phyloP scores from a whole-genome alignment of 2,797 vertebrate species.

The Labeo calbasu region DNA sequence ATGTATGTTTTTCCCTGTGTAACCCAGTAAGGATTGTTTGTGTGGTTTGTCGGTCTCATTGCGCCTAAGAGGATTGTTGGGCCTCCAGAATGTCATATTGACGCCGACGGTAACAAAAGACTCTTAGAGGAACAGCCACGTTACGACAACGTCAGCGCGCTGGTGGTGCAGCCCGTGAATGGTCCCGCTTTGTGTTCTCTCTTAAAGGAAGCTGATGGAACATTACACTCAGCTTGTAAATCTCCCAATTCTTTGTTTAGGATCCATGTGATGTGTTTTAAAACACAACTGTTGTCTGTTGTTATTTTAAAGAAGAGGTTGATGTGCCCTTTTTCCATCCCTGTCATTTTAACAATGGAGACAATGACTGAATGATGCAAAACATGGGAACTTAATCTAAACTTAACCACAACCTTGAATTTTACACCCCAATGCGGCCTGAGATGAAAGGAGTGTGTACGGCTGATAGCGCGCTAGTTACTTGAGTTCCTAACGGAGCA shows the following conservation, averaged over 20 bases:
- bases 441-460: constrained; percentile 48
- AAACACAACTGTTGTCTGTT: constrained; percentile 72
- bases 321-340: constrained; percentile 66
- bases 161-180: constrained; percentile 60
- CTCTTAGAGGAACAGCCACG: constrained; percentile 60
- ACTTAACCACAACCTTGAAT: constrained; percentile 71
- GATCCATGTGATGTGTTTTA: constrained; percentile 61
- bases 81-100: constrained; percentile 47
- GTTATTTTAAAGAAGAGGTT: constrained; percentile 69
- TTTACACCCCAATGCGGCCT: constrained; percentile 5
- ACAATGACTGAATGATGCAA: constrained; percentile 68
- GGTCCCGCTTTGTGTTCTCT: constrained; percentile 69
- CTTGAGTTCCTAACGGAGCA: constrained; percentile 15
- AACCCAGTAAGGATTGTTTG: constrained; percentile 50
- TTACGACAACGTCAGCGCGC: constrained; percentile 46
- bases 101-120: constrained; percentile 61
- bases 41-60: constrained; percentile 49
- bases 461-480: neutral
- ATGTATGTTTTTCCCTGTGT: constrained; percentile 41
- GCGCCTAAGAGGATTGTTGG: constrained; percentile 42
- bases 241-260: constrained; percentile 72
- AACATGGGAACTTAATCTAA: constrained; percentile 67
- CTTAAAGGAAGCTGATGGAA: constrained; percentile 67
- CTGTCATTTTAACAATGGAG: constrained; percentile 59
- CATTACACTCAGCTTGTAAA: constrained; percentile 61